Evolutionary conservation across 2,888 invertebrate genomes (phyloP), one percentile per base, ranked within the genome.

Genomic region (Parthenolecanium corni): DNA sequence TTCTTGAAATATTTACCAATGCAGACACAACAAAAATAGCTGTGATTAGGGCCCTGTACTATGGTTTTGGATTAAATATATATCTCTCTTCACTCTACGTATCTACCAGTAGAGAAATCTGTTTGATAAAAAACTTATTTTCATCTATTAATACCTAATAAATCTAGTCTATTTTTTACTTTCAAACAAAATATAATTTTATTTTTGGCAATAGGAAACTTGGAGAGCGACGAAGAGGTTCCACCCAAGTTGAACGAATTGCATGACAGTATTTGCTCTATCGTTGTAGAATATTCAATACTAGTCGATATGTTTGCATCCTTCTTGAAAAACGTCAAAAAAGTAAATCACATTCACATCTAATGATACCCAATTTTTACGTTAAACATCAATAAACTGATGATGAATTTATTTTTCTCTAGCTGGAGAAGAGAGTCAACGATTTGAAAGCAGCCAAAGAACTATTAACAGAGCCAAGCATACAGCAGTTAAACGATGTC

Each of bases 201-300:
- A 24, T 24, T 38, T 56, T 16, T 21, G 20, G 47, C 20, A 12
- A 12, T 36, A 75, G 63, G 53, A 25, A 47, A 40, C 20, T 63
- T 53, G 56, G 74, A 78, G 67, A 73, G 77, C 67, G 80, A 82
- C 67, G 78, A 82, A 61, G 78, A 79, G 70, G 79, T 87, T 51
- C 78, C 81, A 64, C 79, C 78, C 61, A 83, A 83, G 73, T 74
- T 89, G 54, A 76, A 79, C 62, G 79, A 84, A 67, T 78, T 85
- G 57, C 81, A 82, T 70, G 79, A 81, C 65, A 80, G 82, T 68
- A 73, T 88, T 64, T 80, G 82, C 69, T 78, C 80, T 64, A 80
- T 85, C 64, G 78, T 83, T 47, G 80, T 81, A 14, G 84, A 88
- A 69, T 89, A 87, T 71, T 82, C 83, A 71, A 78, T 79, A 20